These are phyloP conservation scores for Percopsis omiscomaycus DNA, from an alignment of 2,797 vertebrate species.

Conservation along the genomic window DNA sequence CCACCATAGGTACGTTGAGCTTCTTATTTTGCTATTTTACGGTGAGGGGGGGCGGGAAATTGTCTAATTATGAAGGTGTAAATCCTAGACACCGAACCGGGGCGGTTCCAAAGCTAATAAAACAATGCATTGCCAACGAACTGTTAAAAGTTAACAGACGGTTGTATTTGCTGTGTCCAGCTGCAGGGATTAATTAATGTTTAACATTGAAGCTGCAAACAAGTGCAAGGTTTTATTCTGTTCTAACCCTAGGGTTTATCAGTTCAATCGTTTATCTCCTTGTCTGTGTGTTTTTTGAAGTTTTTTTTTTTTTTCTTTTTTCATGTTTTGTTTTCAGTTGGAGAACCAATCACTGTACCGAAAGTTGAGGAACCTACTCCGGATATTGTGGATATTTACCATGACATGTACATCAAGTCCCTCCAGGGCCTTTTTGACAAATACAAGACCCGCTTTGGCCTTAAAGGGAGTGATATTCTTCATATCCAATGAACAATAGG, in stretches of 20 bases:
- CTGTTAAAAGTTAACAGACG: too few species aligned
- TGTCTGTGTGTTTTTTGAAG: not conserved
- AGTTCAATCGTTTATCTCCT: not conserved
- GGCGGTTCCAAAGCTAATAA: too few species aligned
- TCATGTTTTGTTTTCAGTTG: conserved; percentile 75
- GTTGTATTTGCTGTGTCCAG: not conserved
- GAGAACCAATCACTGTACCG: conserved; percentile 93
- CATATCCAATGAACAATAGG: conserved; percentile 80
- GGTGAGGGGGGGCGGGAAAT: not conserved
- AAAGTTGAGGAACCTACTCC: conserved; percentile 85
- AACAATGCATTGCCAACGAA: too few species aligned
- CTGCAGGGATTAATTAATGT: conserved; percentile 22
- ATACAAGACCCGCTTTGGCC: conserved; percentile 89
- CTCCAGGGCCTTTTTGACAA: conserved; percentile 90
- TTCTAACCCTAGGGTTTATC: not conserved
- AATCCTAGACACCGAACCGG: too few species aligned
- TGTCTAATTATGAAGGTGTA: too few species aligned
- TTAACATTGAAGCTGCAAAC: conserved; percentile 12
- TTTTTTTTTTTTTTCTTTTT: conserved; percentile 9
- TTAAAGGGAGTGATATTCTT: conserved; percentile 85
- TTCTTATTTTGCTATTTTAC: not conserved
- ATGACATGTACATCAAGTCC: conserved; percentile 86
- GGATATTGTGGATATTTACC: conserved; percentile 87
- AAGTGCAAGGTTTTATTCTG: not conserved
- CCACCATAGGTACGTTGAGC: conserved; percentile 84